Conservation (phyloP, 2,797 vertebrate genomes). For the Toxotes lorentzi region DNA sequence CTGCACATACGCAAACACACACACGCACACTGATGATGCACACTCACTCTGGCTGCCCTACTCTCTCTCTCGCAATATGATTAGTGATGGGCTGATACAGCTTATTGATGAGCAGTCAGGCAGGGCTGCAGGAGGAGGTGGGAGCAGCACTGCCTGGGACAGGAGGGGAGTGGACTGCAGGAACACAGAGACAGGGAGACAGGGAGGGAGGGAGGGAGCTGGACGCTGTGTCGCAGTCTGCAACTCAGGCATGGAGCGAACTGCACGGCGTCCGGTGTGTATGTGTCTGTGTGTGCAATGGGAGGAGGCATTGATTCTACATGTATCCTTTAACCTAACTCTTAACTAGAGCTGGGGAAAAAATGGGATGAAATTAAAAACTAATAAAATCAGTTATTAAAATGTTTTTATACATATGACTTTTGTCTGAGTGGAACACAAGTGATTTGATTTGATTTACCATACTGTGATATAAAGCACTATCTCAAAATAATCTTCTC, state of each 20-base stretch:
- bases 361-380: not conserved
- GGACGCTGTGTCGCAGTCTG: constrained; percentile 78
- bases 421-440: not conserved
- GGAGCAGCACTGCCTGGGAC: constrained; percentile 63
- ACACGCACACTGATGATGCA: constrained; percentile 56
- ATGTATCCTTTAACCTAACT: not conserved
- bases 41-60: constrained; percentile 47
- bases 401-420: not conserved
- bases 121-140: constrained; percentile 54
- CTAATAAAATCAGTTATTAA: not conserved
- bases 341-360: not conserved
- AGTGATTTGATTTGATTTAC: not conserved
- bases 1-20: constrained; percentile 43
- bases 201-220: constrained; percentile 43
- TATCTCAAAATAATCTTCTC: not conserved
- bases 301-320: not conserved
- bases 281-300: constrained; percentile 29
- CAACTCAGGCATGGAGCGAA: constrained; percentile 45
- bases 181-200: constrained; percentile 16
- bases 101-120: constrained; percentile 72
- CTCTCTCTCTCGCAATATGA: constrained; percentile 67
- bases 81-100: constrained; percentile 74
- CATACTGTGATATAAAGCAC: too few species aligned
- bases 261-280: constrained; percentile 59
- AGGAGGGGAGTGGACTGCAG: constrained; percentile 52